Evolutionary conservation across 2,888 invertebrate species (phyloP), one percentile per base, ranked within the genome.

Genomic region (Esperia sulphurella): DNA sequence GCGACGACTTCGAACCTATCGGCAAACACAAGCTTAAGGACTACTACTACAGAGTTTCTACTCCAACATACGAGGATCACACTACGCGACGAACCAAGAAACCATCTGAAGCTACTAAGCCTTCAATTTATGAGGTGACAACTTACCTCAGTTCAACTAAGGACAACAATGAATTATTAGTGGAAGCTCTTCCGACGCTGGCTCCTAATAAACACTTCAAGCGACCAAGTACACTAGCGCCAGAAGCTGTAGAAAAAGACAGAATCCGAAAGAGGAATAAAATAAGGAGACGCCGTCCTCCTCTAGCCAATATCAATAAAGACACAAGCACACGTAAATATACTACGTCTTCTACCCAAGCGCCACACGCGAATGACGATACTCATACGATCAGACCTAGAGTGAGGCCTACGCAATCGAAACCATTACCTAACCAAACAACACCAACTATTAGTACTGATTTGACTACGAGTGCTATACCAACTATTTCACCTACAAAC

Each of bases 151-250:
- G 48, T 44, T 39, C 53, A 7, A 57, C 61, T 28, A 75, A 74
- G 9, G 79, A 79, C 8, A 75, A 68, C 49, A 75, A 71, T 50
- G 76, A 82, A 12, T 55, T 68, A 9, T 64, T 76, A 43, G 55
- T 70, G 10, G 86, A 85, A 51, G 65, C 73, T 7, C 65, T 90
- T n/a, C 89, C 89, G 1, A 90, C 90, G 4, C 65, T 90, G 14
- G 81, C 90, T n/a, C 88, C 90, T 8, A 84, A 78, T 50, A 72
- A 70, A 58, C 86, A 90, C 58, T 90, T 86, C 58, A 90, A 82
- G 54, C 78, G 90, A 7, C 90, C 90, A 0, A 74, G 63, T 46
- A 58, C 61, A 6, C 50, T 56, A 12, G 63, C 74, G 29, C 57
- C 79, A 7, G 68, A 70, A 29, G 53, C 63, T 1, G 38, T 68